These are phyloP conservation scores for Plagiodera versicolora DNA, from an alignment of 2,888 invertebrate genomes.

Conservation along the genomic window DNA sequence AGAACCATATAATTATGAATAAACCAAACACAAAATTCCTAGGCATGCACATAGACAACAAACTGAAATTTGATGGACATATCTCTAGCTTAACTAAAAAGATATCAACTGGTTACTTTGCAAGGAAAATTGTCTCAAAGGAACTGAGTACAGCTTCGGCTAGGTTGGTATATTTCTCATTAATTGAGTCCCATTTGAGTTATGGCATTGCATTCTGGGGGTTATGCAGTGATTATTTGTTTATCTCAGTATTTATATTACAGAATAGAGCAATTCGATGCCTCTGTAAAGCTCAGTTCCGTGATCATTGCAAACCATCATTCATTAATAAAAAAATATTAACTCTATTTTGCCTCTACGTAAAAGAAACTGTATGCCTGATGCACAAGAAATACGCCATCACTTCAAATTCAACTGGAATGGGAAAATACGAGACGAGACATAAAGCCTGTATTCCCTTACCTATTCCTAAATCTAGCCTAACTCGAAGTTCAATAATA, in stretches of 20 bases:
- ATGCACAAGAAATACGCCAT: too few species aligned
- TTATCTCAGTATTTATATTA: not conserved
- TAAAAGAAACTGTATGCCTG: not conserved
- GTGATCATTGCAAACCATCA: not conserved
- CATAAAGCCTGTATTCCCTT: not conserved
- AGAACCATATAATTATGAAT: constrained; percentile 1
- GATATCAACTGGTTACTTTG: not conserved
- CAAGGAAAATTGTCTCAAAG: not conserved
- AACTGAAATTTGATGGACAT: not conserved
- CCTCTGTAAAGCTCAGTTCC: not conserved
- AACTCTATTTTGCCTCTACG: not conserved
- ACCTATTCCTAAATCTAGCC: not conserved
- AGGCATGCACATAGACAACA: not conserved
- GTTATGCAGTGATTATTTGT: constrained; percentile 3
- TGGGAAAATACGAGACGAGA: not conserved
- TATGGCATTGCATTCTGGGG: not conserved
- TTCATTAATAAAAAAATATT: constrained; percentile 2
- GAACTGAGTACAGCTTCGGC: not conserved
- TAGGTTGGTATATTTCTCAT: too few species aligned
- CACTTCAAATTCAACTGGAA: too few species aligned
- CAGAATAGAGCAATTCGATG: constrained; percentile 3
- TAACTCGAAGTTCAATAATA: not conserved
- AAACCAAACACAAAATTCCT: not conserved
- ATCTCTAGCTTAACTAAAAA: not conserved
- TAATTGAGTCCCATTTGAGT: too few species aligned